A percentile compares a stretch with the other conserved stretches of the same genome.
Evolutionary conservation across 2,888 invertebrate genomes (phyloP).

Genomic region (Ectropis crepuscularia): DNA sequence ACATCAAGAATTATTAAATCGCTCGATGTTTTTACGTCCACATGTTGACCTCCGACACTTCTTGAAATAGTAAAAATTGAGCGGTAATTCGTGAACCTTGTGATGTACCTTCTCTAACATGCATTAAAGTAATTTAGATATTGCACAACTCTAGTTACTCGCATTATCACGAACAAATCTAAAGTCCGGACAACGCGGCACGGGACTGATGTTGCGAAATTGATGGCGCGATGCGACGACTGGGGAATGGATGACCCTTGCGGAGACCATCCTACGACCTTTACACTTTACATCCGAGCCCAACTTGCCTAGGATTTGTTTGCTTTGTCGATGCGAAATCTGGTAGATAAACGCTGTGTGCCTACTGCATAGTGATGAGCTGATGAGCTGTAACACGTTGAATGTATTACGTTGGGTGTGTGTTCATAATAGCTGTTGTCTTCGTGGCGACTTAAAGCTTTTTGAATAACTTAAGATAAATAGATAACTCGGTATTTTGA

Average conservation of each 20-base stretch:
- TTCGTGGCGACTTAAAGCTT: no score
- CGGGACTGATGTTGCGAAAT: slow-evolving; percentile 48
- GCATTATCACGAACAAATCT: slow-evolving; percentile 34
- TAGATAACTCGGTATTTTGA: no score
- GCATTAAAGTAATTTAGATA: slow-evolving; percentile 37
- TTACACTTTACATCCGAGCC: slow-evolving; percentile 25
- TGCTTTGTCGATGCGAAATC: slow-evolving; percentile 4
- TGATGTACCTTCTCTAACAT: slow-evolving; percentile 34
- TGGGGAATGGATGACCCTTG: slow-evolving; percentile 53
- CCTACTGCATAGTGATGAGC: not conserved
- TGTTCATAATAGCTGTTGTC: no score
- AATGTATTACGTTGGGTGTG: no score
- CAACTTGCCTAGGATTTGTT: slow-evolving; percentile 11
- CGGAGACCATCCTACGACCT: slow-evolving; percentile 43
- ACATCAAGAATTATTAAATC: not conserved
- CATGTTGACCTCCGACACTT: slow-evolving; percentile 29
- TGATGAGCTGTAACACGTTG: not conserved
- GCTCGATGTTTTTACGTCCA: slow-evolving; percentile 6
- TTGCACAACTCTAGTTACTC: slow-evolving; percentile 36
- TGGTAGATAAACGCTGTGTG: not conserved
- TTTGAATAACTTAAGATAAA: no score
- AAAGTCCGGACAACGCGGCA: slow-evolving; percentile 35
- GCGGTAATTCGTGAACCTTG: slow-evolving; percentile 32
- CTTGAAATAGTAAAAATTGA: slow-evolving; percentile 25
- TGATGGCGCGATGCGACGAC: slow-evolving; percentile 32